phyloP scores from a whole-genome alignment of 2,888 invertebrate species.

The Shargacucullia verbasci region DNA sequence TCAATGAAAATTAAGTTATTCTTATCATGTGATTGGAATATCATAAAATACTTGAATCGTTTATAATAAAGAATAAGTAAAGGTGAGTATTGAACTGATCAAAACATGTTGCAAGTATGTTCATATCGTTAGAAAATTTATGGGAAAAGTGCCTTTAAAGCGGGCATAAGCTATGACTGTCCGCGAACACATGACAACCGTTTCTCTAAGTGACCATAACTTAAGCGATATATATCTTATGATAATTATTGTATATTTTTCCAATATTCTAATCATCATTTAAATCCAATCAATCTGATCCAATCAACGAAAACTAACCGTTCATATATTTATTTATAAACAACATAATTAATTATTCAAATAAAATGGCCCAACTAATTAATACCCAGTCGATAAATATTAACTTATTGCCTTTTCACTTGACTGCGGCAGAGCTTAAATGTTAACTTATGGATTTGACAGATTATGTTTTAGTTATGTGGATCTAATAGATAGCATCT shows the following conservation, averaged over 20 bases:
- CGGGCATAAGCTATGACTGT: not conserved
- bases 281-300: slow-evolving; percentile 47
- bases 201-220: slow-evolving; percentile 32
- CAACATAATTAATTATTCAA: slow-evolving; percentile 48
- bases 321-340: slow-evolving; percentile 42
- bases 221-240: slow-evolving; percentile 19
- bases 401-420: slow-evolving; percentile 33
- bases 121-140: not conserved
- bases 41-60: slow-evolving; percentile 8
- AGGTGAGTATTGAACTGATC: not conserved
- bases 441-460: slow-evolving; percentile 32
- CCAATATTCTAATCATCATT: slow-evolving; percentile 29
- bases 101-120: slow-evolving; percentile 2
- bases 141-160: slow-evolving; percentile 3
- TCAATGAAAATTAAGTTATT: slow-evolving; percentile 13
- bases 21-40: slow-evolving; percentile 16
- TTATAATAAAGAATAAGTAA: not conserved
- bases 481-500: not conserved
- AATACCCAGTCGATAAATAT: slow-evolving; percentile 45
- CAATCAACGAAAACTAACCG: slow-evolving; percentile 42
- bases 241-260: slow-evolving; percentile 22
- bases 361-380: slow-evolving; percentile 44
- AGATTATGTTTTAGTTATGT: slow-evolving; percentile 1
- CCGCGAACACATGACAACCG: slow-evolving; percentile 25
- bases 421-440: slow-evolving; percentile 14